Evolutionary conservation across 2,888 invertebrate genomes (phyloP).

Genomic region (Eilema griseolum): DNA sequence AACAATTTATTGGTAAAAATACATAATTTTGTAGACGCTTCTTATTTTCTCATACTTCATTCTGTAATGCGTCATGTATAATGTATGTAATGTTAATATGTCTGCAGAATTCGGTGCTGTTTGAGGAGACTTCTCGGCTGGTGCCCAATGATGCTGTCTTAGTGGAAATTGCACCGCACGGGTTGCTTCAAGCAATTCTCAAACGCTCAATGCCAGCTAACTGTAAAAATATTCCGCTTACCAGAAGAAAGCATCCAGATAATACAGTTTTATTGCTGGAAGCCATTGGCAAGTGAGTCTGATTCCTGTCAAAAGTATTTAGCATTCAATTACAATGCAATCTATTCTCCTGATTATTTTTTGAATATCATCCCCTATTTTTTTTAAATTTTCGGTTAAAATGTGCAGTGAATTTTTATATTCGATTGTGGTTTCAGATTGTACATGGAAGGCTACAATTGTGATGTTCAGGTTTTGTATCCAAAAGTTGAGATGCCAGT

Average conservation of each 20-base stretch:
- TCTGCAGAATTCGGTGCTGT: slow-evolving; percentile 88
- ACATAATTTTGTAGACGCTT: too few relatives aligned
- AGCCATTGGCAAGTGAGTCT: slow-evolving; percentile 88
- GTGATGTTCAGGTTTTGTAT: slow-evolving; percentile 89
- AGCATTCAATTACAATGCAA: too few relatives aligned
- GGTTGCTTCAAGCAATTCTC: slow-evolving; percentile 93
- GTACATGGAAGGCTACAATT: slow-evolving; percentile 76
- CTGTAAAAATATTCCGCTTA: slow-evolving; percentile 90
- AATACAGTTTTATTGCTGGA: slow-evolving; percentile 85
- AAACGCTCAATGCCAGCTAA: slow-evolving; percentile 90
- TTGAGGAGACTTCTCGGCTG: slow-evolving; percentile 92
- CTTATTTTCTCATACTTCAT: neutral
- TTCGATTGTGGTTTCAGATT: slow-evolving; percentile 85
- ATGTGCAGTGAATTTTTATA: neutral
- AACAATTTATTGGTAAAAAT: too few relatives aligned
- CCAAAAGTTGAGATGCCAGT: slow-evolving; percentile 92
- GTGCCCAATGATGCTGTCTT: slow-evolving; percentile 93
- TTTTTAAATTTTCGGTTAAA: too few relatives aligned
- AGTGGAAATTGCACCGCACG: slow-evolving; percentile 96
- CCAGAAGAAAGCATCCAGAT: slow-evolving; percentile 89
- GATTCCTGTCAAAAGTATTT: too few relatives aligned
- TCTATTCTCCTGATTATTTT: too few relatives aligned
- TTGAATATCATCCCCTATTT: too few relatives aligned
- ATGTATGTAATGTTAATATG: neutral
- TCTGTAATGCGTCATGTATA: too few relatives aligned